phyloP scores from a whole-genome alignment of 2,113 vertebrate species.

The Epinephelus fuscoguttatus region DNA sequence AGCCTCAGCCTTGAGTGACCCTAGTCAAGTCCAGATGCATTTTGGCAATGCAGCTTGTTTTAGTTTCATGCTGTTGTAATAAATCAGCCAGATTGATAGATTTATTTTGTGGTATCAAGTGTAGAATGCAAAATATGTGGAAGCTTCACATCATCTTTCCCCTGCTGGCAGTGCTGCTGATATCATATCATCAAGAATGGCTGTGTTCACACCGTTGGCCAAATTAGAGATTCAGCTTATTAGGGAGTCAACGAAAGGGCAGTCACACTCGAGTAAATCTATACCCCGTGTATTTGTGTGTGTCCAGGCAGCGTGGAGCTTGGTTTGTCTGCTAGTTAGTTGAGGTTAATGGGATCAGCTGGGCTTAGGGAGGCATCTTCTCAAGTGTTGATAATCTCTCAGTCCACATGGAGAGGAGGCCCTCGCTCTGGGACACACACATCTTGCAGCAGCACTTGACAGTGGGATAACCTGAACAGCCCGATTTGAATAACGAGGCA shows the following conservation, averaged over 20 bases:
- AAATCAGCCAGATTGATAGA: slow-evolving; percentile 21
- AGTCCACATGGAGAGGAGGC: slow-evolving; percentile 32
- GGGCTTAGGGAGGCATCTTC: slow-evolving; percentile 53
- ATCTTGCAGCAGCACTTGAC: slow-evolving; percentile 18
- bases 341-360: slow-evolving; percentile 73
- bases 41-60: not conserved
- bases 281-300: slow-evolving; percentile 6
- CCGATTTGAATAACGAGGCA: slow-evolving; percentile 30
- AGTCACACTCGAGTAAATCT: slow-evolving; percentile 31
- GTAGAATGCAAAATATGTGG: not conserved
- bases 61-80: slow-evolving; percentile 6
- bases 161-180: slow-evolving; percentile 3
- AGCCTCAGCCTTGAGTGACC: not conserved
- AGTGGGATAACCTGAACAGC: slow-evolving; percentile 4
- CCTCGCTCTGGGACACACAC: slow-evolving; percentile 24
- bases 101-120: slow-evolving; percentile 28
- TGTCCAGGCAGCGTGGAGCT: slow-evolving; percentile 30
- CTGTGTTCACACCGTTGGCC: slow-evolving; percentile 6
- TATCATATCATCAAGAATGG: slow-evolving; percentile 28
- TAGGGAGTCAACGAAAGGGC: slow-evolving; percentile 37
- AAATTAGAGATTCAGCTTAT: slow-evolving; percentile 44
- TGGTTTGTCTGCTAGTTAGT: slow-evolving; percentile 64
- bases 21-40: not conserved
- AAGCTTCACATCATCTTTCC: slow-evolving; percentile 14
- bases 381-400: slow-evolving; percentile 66